These are phyloP conservation scores for Ochlodes sylvanus DNA, from an alignment of 2,888 invertebrate species.

Conservation along the genomic window DNA sequence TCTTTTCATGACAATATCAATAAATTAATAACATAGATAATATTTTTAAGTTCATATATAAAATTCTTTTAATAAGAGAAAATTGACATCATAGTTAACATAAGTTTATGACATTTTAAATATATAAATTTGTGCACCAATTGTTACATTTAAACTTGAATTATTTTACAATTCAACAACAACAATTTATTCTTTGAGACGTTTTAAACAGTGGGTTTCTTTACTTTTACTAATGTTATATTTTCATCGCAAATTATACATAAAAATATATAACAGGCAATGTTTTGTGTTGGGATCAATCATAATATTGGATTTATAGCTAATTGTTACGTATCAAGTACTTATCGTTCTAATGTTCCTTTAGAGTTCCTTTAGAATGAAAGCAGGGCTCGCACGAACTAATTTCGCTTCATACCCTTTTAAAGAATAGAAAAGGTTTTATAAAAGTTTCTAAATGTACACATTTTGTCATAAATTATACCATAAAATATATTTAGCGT, in stretches of 20 bases:
- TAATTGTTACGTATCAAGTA: conserved; percentile 28
- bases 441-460: conserved; percentile 38
- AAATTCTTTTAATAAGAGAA: conserved; percentile 70
- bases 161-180: conserved; percentile 22
- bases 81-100: conserved; percentile 80
- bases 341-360: conserved; percentile 33
- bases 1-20: conserved; percentile 63
- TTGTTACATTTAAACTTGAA: conserved; percentile 30
- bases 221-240: conserved; percentile 36
- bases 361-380: conserved; percentile 35
- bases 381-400: conserved; percentile 26
- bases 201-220: conserved; percentile 39
- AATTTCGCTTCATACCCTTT: conserved; percentile 22
- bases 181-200: conserved; percentile 15
- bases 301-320: conserved; percentile 26
- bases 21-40: conserved; percentile 54
- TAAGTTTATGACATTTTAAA: conserved; percentile 63
- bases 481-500: conserved; percentile 39
- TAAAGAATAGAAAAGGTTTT: conserved; percentile 38
- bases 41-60: conserved; percentile 60
- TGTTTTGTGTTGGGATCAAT: conserved; percentile 35
- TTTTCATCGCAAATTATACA: conserved; percentile 18
- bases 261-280: conserved; percentile 35
- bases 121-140: conserved; percentile 66
- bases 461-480: conserved; percentile 34